Conservation (phyloP, 1,140 invertebrate species). For the Zaprionus gabonicus region DNA sequence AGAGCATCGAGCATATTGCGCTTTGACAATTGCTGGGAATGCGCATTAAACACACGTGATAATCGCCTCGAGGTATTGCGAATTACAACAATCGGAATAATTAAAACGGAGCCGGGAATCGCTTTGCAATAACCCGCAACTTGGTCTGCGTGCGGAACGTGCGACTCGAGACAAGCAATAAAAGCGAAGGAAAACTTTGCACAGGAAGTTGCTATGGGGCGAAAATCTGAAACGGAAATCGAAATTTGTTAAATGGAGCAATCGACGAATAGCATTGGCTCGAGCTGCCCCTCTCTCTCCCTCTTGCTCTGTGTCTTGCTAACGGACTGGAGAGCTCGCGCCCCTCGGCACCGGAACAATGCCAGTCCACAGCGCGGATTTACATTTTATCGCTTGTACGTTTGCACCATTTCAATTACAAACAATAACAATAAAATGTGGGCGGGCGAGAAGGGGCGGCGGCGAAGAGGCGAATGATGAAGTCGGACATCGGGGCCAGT, state of each 20-base stretch:
- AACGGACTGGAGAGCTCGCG: background rate
- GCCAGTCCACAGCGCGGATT: slow-evolving; percentile 60
- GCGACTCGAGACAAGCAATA: slow-evolving; percentile 61
- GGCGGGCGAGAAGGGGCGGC: slow-evolving; percentile 5
- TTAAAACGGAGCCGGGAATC: slow-evolving; percentile 65
- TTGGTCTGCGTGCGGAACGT: slow-evolving; percentile 12
- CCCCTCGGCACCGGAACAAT: background rate
- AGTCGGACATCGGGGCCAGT: slow-evolving; percentile 13
- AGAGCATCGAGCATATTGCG: background rate
- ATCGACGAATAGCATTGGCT: slow-evolving; percentile 66
- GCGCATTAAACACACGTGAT: slow-evolving; percentile 37
- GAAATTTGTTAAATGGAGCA: slow-evolving; percentile 83
- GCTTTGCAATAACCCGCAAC: slow-evolving; percentile 35
- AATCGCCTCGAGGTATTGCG: slow-evolving; percentile 50
- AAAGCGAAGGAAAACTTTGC: slow-evolving; percentile 62
- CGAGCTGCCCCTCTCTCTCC: slow-evolving; percentile 14
- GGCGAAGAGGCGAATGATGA: slow-evolving; percentile 2
- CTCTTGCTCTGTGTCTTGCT: background rate
- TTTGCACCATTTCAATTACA: slow-evolving; percentile 83
- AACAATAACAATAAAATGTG: slow-evolving; percentile 81
- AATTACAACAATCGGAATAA: slow-evolving; percentile 62
- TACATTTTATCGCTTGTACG: slow-evolving; percentile 83
- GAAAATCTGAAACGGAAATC: slow-evolving; percentile 80
- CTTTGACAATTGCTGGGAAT: background rate
- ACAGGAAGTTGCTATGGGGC: slow-evolving; percentile 69